A percentile compares a stretch with the other conserved stretches of the same genome.
These are phyloP conservation scores for Oreochromis grahami DNA, from an alignment of 2,797 vertebrate genomes.

Conservation along the genomic window DNA sequence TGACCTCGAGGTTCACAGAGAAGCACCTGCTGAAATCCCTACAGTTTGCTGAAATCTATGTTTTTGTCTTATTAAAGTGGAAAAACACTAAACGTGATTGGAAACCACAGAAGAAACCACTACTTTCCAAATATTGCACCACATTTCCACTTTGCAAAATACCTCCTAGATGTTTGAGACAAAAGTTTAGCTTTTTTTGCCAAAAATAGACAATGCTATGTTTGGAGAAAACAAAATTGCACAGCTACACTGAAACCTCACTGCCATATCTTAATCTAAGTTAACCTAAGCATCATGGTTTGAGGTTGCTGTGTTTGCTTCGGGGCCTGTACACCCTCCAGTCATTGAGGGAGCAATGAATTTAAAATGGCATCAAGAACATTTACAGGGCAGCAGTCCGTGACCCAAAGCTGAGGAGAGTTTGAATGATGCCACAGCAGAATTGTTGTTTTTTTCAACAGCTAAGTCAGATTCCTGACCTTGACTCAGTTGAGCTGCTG, in stretches of 20 bases:
- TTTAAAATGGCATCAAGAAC: neutral
- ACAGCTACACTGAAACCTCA: neutral
- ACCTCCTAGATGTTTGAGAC: neutral
- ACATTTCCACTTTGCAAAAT: neutral
- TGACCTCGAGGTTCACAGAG: neutral
- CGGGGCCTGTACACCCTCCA: neutral
- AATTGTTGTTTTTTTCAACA: neutral
- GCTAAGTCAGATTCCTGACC: neutral
- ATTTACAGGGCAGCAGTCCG: neutral
- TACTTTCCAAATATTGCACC: neutral
- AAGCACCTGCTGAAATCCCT: neutral
- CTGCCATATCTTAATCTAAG: neutral
- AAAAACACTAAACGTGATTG: neutral
- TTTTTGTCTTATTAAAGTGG: neutral
- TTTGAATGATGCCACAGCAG: neutral
- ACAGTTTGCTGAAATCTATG: neutral
- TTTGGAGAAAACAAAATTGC: neutral
- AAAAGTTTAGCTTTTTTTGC: neutral
- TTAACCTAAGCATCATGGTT: neutral
- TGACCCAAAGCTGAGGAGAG: neutral
- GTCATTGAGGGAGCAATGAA: neutral
- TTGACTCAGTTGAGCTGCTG: neutral
- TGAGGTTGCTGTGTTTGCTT: neutral
- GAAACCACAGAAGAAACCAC: neutral
- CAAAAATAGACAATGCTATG: neutral